Evolutionary conservation across 2,113 vertebrate genomes (phyloP), one percentile per base, ranked within the genome.

Genomic region (Pristiophorus japonicus): DNA sequence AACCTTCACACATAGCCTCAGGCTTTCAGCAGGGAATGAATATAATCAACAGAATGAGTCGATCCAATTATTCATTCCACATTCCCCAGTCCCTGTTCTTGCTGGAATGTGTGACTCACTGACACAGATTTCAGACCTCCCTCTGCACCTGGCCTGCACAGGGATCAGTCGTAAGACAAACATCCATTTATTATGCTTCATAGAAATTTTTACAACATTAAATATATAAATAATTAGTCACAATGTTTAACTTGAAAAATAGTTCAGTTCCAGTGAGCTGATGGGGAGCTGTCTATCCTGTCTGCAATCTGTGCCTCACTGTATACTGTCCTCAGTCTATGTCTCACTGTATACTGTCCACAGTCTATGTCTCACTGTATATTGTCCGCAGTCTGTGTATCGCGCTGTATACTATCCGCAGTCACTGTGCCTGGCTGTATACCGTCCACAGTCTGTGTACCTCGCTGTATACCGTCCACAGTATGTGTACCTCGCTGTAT

Each of bases 191-290:
- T 92, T 92, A 63, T 92, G 59, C n/a, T 62, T 65, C 34, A 38
- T 92, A 92, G 59, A 65, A 92, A 63, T 8, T 63, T 92, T 92
- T 92, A 92, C 88, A 92, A 38, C 59, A 65, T 92, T 92, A 92
- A 92, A 92, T 92, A 92, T 92, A 92, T 92, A 92, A 92, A 92
- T 92, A 91, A 91, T 91, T 91, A 92, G 88, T 92, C 59, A 81
- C 38, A 34, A 92, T 63, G 59, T 92, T 65, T 92, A 92, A 22
- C 88, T 27, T 59, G 62, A 92, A 92, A 91, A 14, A 62, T 1
- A 63, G 55, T 92, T 90, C 51, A n/a, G 18, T 63, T 92, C 59
- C 87, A 90, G 24, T 91, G 18, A 38, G 16, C 59, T 20, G 14
- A 16, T 18, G n/a, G 4, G 30, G 27, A 30, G 12, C 11, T n/a